These are phyloP conservation scores for Vanessa cardui DNA, from an alignment of 2,888 invertebrate species.

Conservation along the genomic window DNA sequence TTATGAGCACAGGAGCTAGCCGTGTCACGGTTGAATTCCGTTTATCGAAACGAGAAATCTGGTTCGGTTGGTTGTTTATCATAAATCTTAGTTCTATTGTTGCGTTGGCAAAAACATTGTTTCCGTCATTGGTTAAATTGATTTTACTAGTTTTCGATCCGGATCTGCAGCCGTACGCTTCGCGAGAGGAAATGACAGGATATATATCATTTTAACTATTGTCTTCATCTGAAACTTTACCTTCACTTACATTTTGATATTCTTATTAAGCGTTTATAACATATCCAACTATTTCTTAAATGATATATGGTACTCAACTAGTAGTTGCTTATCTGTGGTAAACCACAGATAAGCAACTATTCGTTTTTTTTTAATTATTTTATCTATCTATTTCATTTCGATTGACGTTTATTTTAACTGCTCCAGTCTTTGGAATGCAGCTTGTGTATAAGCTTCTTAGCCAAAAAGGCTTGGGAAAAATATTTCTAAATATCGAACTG, in stretches of 20 bases:
- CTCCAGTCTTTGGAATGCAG: too few relatives aligned
- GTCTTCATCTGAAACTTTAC: too few relatives aligned
- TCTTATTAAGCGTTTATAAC: too few relatives aligned
- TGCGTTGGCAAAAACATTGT: constrained; percentile 31
- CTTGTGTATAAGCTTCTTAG: too few relatives aligned
- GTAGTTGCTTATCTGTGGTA: not conserved
- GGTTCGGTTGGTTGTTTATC: constrained; percentile 25
- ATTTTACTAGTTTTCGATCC: constrained; percentile 29
- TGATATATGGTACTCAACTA: not conserved
- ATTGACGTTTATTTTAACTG: too few relatives aligned
- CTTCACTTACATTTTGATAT: too few relatives aligned
- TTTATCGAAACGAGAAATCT: constrained; percentile 27
- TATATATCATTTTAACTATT: constrained; percentile 9
- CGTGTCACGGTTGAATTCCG: constrained; percentile 12
- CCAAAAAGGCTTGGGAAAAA: too few relatives aligned
- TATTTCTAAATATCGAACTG: too few relatives aligned
- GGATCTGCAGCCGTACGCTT: constrained; percentile 15
- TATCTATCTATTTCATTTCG: too few relatives aligned
- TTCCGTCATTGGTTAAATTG: constrained; percentile 31
- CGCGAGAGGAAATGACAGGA: constrained; percentile 18
- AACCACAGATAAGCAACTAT: too few relatives aligned
- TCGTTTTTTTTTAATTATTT: not conserved
- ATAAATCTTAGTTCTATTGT: constrained; percentile 30
- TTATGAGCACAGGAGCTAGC: constrained; percentile 6
- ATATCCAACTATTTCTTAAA: too few relatives aligned